Conservation (phyloP, 2,113 vertebrate genomes). For the Deroptyus accipitrinus region DNA sequence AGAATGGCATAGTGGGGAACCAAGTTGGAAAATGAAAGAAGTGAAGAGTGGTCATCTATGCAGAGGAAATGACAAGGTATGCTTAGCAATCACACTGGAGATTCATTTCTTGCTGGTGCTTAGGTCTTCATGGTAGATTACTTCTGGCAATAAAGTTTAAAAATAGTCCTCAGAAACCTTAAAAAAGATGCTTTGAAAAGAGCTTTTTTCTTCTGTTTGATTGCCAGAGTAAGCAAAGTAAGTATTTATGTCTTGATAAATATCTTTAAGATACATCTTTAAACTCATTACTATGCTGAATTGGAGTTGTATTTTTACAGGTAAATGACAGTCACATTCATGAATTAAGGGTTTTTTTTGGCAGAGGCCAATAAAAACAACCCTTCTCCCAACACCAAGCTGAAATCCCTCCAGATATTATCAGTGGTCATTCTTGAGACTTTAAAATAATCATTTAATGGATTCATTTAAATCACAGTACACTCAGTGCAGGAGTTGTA, state of each 20-base stretch:
- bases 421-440: background rate
- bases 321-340: background rate
- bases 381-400: background rate
- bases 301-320: background rate
- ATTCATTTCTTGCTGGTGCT: conserved; percentile 13
- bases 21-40: background rate
- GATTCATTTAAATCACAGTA: background rate
- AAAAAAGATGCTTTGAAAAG: background rate
- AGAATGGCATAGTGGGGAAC: background rate
- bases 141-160: conserved; percentile 20
- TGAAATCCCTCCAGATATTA: background rate
- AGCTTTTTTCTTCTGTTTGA: background rate
- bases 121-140: conserved; percentile 5
- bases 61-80: conserved; percentile 25
- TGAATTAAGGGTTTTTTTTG: rapidly evolving
- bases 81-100: background rate
- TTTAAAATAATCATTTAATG: background rate
- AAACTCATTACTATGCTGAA: background rate
- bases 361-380: background rate
- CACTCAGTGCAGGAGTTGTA: background rate
- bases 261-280: background rate
- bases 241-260: conserved; percentile 1
- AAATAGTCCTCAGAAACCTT: conserved; percentile 15
- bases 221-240: conserved; percentile 9
- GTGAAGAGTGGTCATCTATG: background rate